phyloP scores from a whole-genome alignment of 2,888 invertebrate genomes.

The Phyllotreta cruciferae region DNA sequence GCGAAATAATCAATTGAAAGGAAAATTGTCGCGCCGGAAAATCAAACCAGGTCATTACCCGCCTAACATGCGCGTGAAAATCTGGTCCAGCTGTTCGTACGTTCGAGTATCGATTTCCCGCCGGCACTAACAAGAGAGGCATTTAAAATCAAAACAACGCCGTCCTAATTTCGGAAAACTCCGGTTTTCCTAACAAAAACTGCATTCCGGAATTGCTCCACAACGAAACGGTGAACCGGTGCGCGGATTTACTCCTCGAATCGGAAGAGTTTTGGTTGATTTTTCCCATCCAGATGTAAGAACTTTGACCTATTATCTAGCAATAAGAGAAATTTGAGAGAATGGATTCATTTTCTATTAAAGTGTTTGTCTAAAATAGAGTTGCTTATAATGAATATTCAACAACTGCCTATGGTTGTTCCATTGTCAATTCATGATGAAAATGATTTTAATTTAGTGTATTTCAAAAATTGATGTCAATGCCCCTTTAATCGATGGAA shows the following conservation, averaged over 20 bases:
- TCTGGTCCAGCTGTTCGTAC: conserved; percentile 35
- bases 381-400: no score
- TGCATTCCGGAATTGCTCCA: neutral
- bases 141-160: conserved; percentile 49
- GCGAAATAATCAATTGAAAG: no score
- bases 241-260: neutral
- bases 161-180: conserved; percentile 48
- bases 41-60: conserved; percentile 23
- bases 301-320: conserved; percentile 8
- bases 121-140: conserved; percentile 34
- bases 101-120: conserved; percentile 39
- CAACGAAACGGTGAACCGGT: neutral
- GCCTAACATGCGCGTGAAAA: conserved; percentile 34
- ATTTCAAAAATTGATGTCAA: no score
- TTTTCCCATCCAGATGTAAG: conserved; percentile 1
- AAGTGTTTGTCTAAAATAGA: neutral
- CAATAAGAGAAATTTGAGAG: no score
- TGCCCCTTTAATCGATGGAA: no score
- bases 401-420: no score
- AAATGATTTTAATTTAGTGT: neutral
- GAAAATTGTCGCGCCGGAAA: neutral
- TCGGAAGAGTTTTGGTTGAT: neutral
- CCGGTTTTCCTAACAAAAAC: conserved; percentile 37
- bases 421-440: neutral
- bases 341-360: neutral